phyloP scores from a whole-genome alignment of 2,113 vertebrate genomes.

The Epinephelus cyanopodus region DNA sequence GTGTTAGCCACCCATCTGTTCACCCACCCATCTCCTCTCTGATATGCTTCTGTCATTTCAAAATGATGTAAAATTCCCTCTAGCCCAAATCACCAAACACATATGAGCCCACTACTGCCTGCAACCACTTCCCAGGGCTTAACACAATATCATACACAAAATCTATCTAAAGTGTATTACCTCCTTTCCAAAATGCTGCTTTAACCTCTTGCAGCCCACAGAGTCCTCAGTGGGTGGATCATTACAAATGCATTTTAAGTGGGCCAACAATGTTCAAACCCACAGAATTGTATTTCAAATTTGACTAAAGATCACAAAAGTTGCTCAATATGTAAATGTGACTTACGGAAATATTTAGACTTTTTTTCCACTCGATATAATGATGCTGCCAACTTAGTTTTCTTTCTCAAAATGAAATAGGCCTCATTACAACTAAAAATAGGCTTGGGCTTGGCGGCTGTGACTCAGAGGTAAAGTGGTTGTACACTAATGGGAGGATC shows the following conservation, averaged over 20 bases:
- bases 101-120: background rate
- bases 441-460: too few species aligned
- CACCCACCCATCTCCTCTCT: slow-evolving; percentile 7
- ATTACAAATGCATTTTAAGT: slow-evolving; percentile 53
- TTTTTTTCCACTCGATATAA: background rate
- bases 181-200: slow-evolving; percentile 33
- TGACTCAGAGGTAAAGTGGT: too few species aligned
- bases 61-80: background rate
- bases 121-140: background rate
- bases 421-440: too few species aligned
- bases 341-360: background rate
- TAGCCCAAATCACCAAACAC: slow-evolving; percentile 6
- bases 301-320: slow-evolving; percentile 18
- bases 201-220: slow-evolving; percentile 36
- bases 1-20: slow-evolving; percentile 4
- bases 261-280: slow-evolving; percentile 26
- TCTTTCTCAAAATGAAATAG: background rate
- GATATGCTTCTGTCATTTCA: slow-evolving; percentile 5
- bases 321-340: slow-evolving; percentile 5
- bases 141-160: slow-evolving; percentile 11
- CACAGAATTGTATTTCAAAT: slow-evolving; percentile 36
- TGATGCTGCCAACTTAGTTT: background rate
- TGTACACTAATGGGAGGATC: too few species aligned
- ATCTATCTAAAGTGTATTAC: background rate
- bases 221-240: slow-evolving; percentile 41